These are phyloP conservation scores for Brachypterus glaber DNA, from an alignment of 2,888 invertebrate species.

Conservation along the genomic window DNA sequence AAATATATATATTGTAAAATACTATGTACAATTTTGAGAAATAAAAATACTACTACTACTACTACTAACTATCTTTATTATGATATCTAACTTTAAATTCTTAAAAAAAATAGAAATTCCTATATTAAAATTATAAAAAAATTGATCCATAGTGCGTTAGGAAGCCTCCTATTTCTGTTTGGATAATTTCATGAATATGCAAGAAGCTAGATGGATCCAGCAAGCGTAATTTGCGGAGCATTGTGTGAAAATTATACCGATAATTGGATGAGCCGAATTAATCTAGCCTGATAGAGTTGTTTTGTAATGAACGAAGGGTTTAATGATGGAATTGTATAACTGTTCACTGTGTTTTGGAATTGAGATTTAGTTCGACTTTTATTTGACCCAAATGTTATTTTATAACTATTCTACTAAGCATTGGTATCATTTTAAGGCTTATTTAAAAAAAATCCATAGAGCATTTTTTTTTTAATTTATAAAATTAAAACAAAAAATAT, in stretches of 20 bases:
- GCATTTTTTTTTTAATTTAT: too few relatives aligned
- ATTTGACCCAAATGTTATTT: too few relatives aligned
- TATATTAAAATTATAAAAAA: background rate
- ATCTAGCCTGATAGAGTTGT: conserved; percentile 3
- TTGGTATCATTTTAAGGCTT: too few relatives aligned
- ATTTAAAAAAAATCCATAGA: too few relatives aligned
- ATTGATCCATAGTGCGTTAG: background rate
- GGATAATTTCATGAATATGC: conserved; percentile 26
- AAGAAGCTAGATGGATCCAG: conserved; percentile 13
- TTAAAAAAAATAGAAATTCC: conserved; percentile 1
- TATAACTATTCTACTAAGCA: too few relatives aligned
- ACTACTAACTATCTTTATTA: too few relatives aligned
- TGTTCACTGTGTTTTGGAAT: background rate
- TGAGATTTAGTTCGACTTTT: too few relatives aligned
- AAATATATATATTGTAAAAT: too few relatives aligned
- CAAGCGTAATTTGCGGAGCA: conserved; percentile 22
- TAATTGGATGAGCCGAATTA: conserved; percentile 23
- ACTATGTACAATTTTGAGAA: too few relatives aligned
- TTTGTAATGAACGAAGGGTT: background rate
- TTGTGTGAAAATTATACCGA: conserved; percentile 25
- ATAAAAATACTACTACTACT: too few relatives aligned
- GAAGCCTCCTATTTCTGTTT: conserved; percentile 8
- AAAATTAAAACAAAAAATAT: too few relatives aligned
- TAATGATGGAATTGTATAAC: background rate
- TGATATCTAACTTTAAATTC: too few relatives aligned